Base-by-base conservation (phyloP, 2,888 invertebrate genomes). In the Tricholauxania praeusta region DNA sequence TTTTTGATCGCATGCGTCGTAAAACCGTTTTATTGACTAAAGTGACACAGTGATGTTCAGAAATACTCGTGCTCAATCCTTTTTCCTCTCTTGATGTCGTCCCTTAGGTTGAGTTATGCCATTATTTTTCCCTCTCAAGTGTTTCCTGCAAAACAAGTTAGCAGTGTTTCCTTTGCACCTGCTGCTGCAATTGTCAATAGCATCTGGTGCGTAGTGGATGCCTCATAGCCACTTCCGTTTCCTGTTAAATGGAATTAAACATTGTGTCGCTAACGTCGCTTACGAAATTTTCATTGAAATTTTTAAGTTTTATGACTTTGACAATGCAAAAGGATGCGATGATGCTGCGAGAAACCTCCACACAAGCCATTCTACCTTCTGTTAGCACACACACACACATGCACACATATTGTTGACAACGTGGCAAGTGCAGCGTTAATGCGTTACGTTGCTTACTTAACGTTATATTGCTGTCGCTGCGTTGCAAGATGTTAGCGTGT, bases 271-370 rank as follows among this genome's bases (percentile, higher is more conserved):
- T 51, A 48, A 63, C 48, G 63, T 63, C 66, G 66, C 47, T 32
- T 17, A 62, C 32, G 47, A 63, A 55, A 53, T 39, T 39, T 52
- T 6, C 67, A 55, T 66, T 53, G 67, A 39, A 28, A 55, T 22
- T 55, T 47, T 12, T 19, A 57, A 55, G 66, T 66, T 53, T 55
- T 47, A 67, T 47, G 57, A 67, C 67, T 66, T 65, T 19, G 67
- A 55, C 67, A 67, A 47, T 14, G 19, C 49, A 12, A 53, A 19
- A 47, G 63, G 19, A 32, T 39, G 28, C 51, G 14, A 47, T 39
- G 19, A 14, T 39, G 28, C 22, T 19, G 73, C 65, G 71, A 71
- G 71, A 62, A 51, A 64, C 59, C 55, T 22, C 39, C 62, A 70
- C 67, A 71, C 62, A 62, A 22, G 60, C 47, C 53, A 57, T 64